These are phyloP conservation scores for Callocephalon fimbriatum DNA, from an alignment of 2,113 vertebrate species.

Conservation along the genomic window DNA sequence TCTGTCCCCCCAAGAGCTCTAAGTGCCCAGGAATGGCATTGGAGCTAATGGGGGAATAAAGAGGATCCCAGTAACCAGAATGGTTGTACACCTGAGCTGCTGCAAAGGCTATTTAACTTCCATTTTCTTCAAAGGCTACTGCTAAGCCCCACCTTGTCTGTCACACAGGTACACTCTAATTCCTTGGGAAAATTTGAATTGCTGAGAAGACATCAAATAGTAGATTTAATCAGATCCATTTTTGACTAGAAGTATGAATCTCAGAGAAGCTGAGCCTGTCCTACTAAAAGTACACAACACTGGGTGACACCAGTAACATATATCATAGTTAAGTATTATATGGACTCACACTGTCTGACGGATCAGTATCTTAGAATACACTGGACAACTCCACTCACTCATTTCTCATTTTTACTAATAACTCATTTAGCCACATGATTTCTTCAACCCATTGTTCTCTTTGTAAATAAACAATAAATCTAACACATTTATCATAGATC, in stretches of 20 bases:
- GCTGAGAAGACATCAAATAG: neutral
- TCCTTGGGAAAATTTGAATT: neutral
- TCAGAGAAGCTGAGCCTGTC: neutral
- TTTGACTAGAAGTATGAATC: neutral
- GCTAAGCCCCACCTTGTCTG: neutral
- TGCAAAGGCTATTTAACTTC: neutral
- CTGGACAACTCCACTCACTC: neutral
- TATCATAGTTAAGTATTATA: neutral
- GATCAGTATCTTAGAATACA: neutral
- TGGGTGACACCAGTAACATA: neutral
- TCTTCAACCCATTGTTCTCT: neutral
- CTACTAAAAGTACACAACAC: neutral
- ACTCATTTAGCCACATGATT: neutral
- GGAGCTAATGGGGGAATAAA: neutral
- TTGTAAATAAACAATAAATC: neutral
- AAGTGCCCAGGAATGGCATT: neutral
- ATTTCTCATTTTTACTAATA: neutral
- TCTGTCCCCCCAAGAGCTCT: neutral
- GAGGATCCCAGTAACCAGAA: neutral
- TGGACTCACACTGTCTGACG: neutral
- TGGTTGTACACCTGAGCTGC: neutral
- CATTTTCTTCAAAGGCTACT: neutral
- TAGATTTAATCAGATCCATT: neutral
- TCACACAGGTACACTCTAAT: neutral
- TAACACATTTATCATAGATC: neutral